Evolutionary conservation across 2,113 vertebrate genomes (phyloP), one percentile per base, ranked within the genome.

Genomic region (Anser cygnoides): DNA sequence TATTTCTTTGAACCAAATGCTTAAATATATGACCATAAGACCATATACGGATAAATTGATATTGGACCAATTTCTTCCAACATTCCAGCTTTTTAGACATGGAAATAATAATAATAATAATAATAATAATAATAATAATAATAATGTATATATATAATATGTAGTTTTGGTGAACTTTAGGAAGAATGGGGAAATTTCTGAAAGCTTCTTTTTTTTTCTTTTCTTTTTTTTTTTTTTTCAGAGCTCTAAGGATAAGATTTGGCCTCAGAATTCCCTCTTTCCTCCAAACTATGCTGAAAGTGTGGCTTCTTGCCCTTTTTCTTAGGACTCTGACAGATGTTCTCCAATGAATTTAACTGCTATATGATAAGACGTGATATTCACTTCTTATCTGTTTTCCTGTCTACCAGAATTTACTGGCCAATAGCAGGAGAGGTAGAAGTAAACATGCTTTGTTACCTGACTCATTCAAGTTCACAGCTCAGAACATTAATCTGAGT

Each of bases 201-300:
- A 83, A 92, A 52, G 23, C 17, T 0, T 10, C 68, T 71, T 0
- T 26, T 70, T 74, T 70, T 58, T 71, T 31, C 19, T 0, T 8
- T 72, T 71, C 0, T 26, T 62, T 74, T 28, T 25, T 0, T 5
- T 68, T 0, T 26, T 62, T 62, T 67, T 44, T 68, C 54, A 88
- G 9, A 6, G 4, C 49, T 46, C 26, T 72, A 49, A 68, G 26
- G 26, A 12, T 58, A 70, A 76, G 31, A 23, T 71, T 67, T 77
- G 67, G 17, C 20, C 9, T 68, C 58, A 76, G 54, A 73, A 88
- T 76, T 88, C 35, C 11, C 29, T 43, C 15, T 85, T 81, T 68
- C 54, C 26, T 79, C 74, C 58, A 82, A 91, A 39, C 8, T 62
- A 13, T 28, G 10, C 7, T 68, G 43, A 37, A 13, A 35, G 4